Conservation (phyloP, 1,140 invertebrate genomes). For the Paraescarpia echinospica region DNA sequence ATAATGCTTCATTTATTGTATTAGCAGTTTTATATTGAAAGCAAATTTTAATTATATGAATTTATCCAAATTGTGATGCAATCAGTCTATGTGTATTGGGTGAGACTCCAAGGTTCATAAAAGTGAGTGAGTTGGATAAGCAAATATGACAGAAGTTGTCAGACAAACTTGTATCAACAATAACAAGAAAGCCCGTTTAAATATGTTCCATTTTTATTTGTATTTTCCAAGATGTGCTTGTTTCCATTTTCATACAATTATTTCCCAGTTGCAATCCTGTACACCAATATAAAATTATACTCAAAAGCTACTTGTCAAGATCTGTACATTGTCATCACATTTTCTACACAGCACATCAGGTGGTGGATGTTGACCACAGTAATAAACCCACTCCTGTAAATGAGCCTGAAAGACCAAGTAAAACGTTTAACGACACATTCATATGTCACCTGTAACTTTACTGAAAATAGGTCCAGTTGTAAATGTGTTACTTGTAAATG, state of each 20-base stretch:
- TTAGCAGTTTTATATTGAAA: no score
- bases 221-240: not conserved
- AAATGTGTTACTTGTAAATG: not conserved
- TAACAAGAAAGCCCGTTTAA: not conserved
- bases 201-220: slow-evolving; percentile 6
- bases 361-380: not conserved
- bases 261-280: not conserved
- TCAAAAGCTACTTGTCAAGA: not conserved
- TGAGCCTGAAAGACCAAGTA: not conserved
- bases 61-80: no score
- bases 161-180: not conserved
- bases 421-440: not conserved
- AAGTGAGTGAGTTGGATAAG: no score
- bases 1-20: no score
- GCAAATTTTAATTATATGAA: no score
- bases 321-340: not conserved
- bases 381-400: not conserved
- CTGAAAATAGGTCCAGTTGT: not conserved
- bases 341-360: not conserved
- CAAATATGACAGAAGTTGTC: no score
- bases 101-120: no score
- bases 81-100: no score
- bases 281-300: not conserved
- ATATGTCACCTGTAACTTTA: not conserved
- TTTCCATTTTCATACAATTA: not conserved